A percentile compares a stretch with the other conserved stretches of the same genome.
Evolutionary conservation across 2,888 invertebrate genomes (phyloP).

Genomic region (Tenodera sinensis): DNA sequence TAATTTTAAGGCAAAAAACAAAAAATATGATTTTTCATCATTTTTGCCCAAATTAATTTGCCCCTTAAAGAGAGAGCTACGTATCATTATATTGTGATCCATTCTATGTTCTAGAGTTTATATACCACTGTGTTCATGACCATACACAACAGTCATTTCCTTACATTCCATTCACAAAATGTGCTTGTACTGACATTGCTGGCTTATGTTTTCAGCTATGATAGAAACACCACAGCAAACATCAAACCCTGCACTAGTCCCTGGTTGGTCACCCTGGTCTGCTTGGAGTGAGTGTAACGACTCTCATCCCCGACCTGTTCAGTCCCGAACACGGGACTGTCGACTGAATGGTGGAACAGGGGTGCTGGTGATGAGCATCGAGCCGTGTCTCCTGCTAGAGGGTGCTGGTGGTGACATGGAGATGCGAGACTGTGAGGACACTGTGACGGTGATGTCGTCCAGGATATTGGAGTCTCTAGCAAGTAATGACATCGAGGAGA

Average conservation of each 20-base stretch:
- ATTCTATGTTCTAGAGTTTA: too few relatives aligned
- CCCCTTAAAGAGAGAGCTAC: too few relatives aligned
- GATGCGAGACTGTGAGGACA: constrained; percentile 10
- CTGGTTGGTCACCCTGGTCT: constrained; percentile 13
- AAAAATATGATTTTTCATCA: too few relatives aligned
- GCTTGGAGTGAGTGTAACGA: neutral
- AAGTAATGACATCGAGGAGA: neutral
- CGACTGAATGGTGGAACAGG: neutral
- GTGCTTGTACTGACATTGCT: too few relatives aligned
- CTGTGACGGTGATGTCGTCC: neutral
- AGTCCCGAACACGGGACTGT: neutral
- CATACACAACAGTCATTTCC: too few relatives aligned
- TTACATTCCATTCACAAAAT: too few relatives aligned
- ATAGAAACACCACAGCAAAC: neutral
- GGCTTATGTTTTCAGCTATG: neutral
- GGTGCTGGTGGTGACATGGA: constrained; percentile 3
- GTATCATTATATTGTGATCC: too few relatives aligned
- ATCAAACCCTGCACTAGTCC: neutral
- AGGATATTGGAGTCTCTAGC: neutral
- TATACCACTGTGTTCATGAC: too few relatives aligned
- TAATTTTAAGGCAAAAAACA: too few relatives aligned
- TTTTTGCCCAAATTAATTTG: too few relatives aligned
- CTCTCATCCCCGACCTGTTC: neutral
- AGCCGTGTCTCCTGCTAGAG: neutral
- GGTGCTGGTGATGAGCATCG: neutral